Evolutionary conservation across 1,140 invertebrate genomes (phyloP).

Genomic region (Listronotus bonariensis): DNA sequence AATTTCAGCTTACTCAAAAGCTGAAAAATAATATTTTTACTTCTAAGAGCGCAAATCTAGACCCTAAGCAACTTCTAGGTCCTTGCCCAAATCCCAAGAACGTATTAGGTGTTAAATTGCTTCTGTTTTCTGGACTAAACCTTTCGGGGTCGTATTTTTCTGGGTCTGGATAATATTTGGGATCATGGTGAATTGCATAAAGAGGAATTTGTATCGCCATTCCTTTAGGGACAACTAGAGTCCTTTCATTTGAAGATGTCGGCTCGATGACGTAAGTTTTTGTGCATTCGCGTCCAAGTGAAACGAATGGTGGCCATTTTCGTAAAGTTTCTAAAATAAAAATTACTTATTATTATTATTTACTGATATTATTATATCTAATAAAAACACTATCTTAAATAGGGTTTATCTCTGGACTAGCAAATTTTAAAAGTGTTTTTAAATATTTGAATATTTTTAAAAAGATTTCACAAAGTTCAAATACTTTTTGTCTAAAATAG

Average conservation of each 20-base stretch:
- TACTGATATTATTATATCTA: not conserved
- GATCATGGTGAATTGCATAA: slow-evolving; percentile 57
- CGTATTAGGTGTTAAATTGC: slow-evolving; percentile 48
- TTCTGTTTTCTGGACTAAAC: slow-evolving; percentile 50
- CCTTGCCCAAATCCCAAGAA: slow-evolving; percentile 62
- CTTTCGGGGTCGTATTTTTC: slow-evolving; percentile 58
- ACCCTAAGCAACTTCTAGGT: slow-evolving; percentile 37
- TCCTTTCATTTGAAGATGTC: slow-evolving; percentile 15
- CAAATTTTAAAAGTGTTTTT: no score
- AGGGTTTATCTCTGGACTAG: no score
- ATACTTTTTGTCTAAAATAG: no score
- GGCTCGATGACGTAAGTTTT: slow-evolving; percentile 46
- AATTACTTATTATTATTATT: not conserved
- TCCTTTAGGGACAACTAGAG: slow-evolving; percentile 21
- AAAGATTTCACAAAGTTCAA: no score
- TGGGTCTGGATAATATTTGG: slow-evolving; percentile 55
- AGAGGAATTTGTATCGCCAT: slow-evolving; percentile 56
- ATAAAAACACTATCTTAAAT: no score
- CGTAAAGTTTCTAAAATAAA: slow-evolving; percentile 59
- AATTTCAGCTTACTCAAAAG: slow-evolving; percentile 47
- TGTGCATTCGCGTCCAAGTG: slow-evolving; percentile 53
- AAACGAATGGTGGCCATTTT: slow-evolving; percentile 61
- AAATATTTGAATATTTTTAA: no score
- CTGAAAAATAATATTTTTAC: slow-evolving; percentile 50
- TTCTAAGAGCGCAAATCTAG: slow-evolving; percentile 48